These are phyloP conservation scores for Arrhopalites spinosus DNA, from an alignment of 2,888 invertebrate genomes.

Conservation along the genomic window DNA sequence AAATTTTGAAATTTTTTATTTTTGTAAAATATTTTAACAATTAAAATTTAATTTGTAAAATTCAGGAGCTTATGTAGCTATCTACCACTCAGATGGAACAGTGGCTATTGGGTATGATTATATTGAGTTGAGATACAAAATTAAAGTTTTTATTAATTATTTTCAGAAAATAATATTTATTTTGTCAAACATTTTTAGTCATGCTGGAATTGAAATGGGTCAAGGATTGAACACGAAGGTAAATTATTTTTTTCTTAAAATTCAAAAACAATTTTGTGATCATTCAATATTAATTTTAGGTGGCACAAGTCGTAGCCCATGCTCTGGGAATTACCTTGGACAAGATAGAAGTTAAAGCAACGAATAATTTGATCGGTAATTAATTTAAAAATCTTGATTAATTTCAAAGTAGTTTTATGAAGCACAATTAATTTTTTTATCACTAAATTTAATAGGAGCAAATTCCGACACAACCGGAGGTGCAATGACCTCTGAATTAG, in stretches of 20 bases:
- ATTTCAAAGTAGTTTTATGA: too few species aligned
- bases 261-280: background rate
- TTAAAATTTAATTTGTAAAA: too few species aligned
- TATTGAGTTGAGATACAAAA: conserved; percentile 61
- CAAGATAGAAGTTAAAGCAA: conserved; percentile 58
- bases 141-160: too few species aligned
- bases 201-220: conserved; percentile 61
- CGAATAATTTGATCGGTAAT: conserved; percentile 57
- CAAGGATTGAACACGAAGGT: conserved; percentile 62
- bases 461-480: conserved; percentile 59
- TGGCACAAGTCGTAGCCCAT: conserved; percentile 59
- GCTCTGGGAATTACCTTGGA: conserved; percentile 59
- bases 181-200: too few species aligned
- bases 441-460: too few species aligned
- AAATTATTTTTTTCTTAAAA: background rate
- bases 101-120: conserved; percentile 60
- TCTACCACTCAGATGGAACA: conserved; percentile 62
- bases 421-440: too few species aligned
- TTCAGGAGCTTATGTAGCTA: conserved; percentile 68
- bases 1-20: too few species aligned
- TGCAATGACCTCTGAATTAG: conserved; percentile 58
- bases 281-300: conserved; percentile 51
- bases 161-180: too few species aligned
- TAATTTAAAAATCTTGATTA: too few species aligned
- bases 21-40: too few species aligned